Conservation (phyloP, 2,888 invertebrate genomes). For the Creontiades dilutus region DNA sequence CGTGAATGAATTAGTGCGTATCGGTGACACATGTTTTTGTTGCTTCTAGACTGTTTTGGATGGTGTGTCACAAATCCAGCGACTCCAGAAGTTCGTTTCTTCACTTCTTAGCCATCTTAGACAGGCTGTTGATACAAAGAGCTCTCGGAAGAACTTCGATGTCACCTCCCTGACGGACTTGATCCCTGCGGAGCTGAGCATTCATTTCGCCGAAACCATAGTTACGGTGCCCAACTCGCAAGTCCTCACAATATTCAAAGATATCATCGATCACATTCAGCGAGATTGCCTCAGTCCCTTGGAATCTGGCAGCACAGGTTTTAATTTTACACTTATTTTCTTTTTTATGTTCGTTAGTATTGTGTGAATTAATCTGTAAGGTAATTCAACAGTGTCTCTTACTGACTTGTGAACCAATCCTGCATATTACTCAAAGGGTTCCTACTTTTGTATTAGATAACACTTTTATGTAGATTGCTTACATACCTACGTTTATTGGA, state of each 20-base stretch:
- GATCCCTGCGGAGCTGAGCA: slow-evolving; percentile 69
- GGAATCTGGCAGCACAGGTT: slow-evolving; percentile 63
- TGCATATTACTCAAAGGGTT: too few relatives aligned
- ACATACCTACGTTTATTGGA: too few relatives aligned
- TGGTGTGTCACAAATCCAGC: slow-evolving; percentile 68
- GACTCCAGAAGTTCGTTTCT: slow-evolving; percentile 71
- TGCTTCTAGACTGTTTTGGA: slow-evolving; percentile 4
- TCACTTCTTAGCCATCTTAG: slow-evolving; percentile 66
- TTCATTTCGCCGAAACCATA: slow-evolving; percentile 64
- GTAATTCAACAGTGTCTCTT: too few relatives aligned
- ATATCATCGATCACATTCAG: slow-evolving; percentile 72
- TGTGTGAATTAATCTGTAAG: too few relatives aligned
- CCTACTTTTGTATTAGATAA: too few relatives aligned
- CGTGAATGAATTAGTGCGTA: too few relatives aligned
- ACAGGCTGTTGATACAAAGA: slow-evolving; percentile 48
- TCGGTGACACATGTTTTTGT: too few relatives aligned
- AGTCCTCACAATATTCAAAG: slow-evolving; percentile 68
- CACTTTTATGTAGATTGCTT: too few relatives aligned
- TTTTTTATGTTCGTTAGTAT: too few relatives aligned
- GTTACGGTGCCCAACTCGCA: slow-evolving; percentile 67
- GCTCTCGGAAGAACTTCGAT: slow-evolving; percentile 42
- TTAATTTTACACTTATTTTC: too few relatives aligned
- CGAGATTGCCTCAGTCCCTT: slow-evolving; percentile 64
- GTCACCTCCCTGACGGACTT: slow-evolving; percentile 66
- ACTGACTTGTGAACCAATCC: too few relatives aligned